Base-by-base conservation (phyloP, 2,888 invertebrate species). In the Lissonota sp. region DNA sequence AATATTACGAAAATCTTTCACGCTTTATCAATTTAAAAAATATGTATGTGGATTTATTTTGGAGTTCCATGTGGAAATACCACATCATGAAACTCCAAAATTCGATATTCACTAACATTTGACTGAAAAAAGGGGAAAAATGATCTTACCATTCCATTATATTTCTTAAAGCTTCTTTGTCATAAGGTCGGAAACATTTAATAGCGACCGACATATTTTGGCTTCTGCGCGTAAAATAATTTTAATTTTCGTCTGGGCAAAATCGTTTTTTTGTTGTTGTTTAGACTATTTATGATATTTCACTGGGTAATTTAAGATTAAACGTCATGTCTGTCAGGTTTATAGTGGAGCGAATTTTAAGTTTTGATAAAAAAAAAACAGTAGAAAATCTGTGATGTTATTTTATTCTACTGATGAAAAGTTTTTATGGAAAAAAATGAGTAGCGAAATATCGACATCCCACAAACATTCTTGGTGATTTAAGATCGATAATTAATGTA, bases 161-260 rank as follows among this genome's bases (percentile, higher is more conserved):
- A 6, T 39, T 55, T 60, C 60, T 83, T 40, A 85, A 40, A n/a
- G 72, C 57, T 79, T 67, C 42, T 62, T 82, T 85, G 10, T 62
- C 66, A 64, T 81, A 83, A 12, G 73, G 72, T 46, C 85, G 83
- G 16, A 79, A 77, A 64, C 86, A 86, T 69, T 81, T 86, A 37
- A 88, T 79, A 6, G 75, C 16, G 12, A 88, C 86, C 44, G 85
- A 84, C 85, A 85, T 85, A 40, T 66, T 73, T 55, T 51, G 42
- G 37, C 6, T 49, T 51, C 46, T 44, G 7, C 0, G 14, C 16
- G 14, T 57, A 1, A 40, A 44, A 46, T n/a, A 5, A 42, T 62
- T 42, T 16, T 40, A 10, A 44, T 44, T 42, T 40, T 49, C 6
- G 26, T 1, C 6, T 51, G 8, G 14, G 7, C 16, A 0, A 6